Conservation (phyloP, 2,888 invertebrate species). For the Chrysolina haemoptera region DNA sequence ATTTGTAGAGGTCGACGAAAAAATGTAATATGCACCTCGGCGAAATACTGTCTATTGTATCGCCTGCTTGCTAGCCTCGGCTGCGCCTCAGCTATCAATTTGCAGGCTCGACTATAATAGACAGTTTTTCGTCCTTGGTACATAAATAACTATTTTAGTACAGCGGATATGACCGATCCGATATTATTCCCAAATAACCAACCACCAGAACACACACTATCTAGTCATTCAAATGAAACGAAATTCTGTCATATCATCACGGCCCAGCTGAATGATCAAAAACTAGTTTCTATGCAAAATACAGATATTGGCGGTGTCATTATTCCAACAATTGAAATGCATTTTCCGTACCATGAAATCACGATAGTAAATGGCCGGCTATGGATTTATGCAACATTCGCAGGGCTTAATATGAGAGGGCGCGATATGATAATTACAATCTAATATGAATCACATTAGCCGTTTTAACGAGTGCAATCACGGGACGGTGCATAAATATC, state of each 20-base stretch:
- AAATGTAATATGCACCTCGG: too few relatives aligned
- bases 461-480: conserved; percentile 59
- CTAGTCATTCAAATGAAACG: not conserved
- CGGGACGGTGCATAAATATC: conserved; percentile 61
- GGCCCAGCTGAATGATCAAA: not conserved
- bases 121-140: too few relatives aligned
- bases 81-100: too few relatives aligned
- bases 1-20: too few relatives aligned
- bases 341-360: conserved; percentile 32
- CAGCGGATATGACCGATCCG: not conserved
- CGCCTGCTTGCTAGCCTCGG: too few relatives aligned
- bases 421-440: conserved; percentile 61
- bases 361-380: conserved; percentile 43
- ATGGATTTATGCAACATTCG: conserved; percentile 50
- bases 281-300: conserved; percentile 21
- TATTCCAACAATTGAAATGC: conserved; percentile 32
- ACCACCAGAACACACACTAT: not conserved
- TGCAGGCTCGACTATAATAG: too few relatives aligned
- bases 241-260: conserved; percentile 8
- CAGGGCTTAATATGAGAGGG: conserved; percentile 49
- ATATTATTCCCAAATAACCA: not conserved
- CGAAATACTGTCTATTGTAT: too few relatives aligned
- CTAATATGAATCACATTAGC: conserved; percentile 63
- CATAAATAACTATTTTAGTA: too few relatives aligned
- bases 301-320: conserved; percentile 21